Conservation (phyloP, 2,113 vertebrate species). For the Varanus salvator region DNA sequence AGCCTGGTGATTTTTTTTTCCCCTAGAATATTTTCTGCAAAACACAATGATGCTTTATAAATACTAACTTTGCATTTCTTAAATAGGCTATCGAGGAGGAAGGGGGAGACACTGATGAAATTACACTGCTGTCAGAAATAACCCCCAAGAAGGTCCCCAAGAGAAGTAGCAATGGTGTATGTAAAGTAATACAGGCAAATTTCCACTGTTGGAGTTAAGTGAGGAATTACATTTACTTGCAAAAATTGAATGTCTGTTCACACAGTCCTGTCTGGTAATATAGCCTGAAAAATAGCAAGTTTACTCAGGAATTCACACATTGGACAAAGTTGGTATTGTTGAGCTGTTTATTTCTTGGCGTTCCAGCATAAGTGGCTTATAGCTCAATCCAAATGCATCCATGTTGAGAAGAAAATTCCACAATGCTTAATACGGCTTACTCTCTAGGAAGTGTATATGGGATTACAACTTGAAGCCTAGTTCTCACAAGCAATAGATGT, state of each 20-base stretch:
- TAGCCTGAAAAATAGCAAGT: background rate
- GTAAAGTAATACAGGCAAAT: background rate
- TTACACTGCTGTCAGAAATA: constrained; percentile 83
- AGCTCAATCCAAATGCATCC: background rate
- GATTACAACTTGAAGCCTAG: background rate
- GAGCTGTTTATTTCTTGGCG: background rate
- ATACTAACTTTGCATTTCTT: constrained; percentile 14
- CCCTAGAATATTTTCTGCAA: background rate
- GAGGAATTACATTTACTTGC: background rate
- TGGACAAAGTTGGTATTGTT: background rate
- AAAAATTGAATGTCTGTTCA: too few relatives aligned
- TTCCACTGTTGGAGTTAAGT: background rate
- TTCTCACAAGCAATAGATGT: background rate
- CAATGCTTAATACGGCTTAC: too few relatives aligned
- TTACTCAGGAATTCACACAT: background rate
- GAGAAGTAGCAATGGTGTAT: constrained; percentile 68
- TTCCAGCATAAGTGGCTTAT: background rate
- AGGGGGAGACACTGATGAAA: constrained; percentile 95
- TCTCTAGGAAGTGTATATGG: background rate
- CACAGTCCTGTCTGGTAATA: rapidly evolving
- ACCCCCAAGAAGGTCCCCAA: constrained; percentile 83
- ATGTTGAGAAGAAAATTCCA: too few relatives aligned
- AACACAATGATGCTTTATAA: background rate
- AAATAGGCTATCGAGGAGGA: constrained; percentile 93
- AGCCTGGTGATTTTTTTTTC: too few relatives aligned